These are phyloP conservation scores for Microcaecilia unicolor DNA, from an alignment of 2,797 vertebrate genomes.

Conservation along the genomic window DNA sequence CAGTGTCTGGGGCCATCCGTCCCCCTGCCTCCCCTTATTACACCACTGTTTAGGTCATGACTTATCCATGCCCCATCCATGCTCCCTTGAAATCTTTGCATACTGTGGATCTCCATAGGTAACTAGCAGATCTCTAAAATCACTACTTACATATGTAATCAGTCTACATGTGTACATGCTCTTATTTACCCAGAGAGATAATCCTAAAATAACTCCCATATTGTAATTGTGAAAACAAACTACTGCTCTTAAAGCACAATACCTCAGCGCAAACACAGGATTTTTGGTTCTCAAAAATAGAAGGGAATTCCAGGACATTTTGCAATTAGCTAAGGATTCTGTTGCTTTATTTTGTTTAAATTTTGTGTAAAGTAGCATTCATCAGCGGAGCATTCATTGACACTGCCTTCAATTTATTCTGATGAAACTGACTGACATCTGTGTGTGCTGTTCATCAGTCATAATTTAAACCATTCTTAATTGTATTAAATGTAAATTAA, in stretches of 20 bases:
- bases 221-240: conserved; percentile 23
- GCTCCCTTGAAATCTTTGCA: no score
- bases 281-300: conserved; percentile 39
- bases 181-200: background rate
- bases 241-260: background rate
- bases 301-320: conserved; percentile 69
- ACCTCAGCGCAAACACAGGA: conserved; percentile 24
- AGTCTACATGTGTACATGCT: background rate
- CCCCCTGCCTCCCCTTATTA: no score
- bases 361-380: conserved; percentile 75
- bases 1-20: no score
- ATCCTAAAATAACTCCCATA: no score
- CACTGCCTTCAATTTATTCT: conserved; percentile 70
- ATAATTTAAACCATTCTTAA: conserved; percentile 95
- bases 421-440: conserved; percentile 88
- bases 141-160: no score
- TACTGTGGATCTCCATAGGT: no score
- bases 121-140: no score
- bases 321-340: conserved; percentile 71
- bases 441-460: conserved; percentile 89
- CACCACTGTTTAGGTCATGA: no score
- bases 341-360: conserved; percentile 85
- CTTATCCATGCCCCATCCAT: no score
- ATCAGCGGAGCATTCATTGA: conserved; percentile 68
- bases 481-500: conserved; percentile 98